A percentile compares a stretch with the other conserved stretches of the same genome.
phyloP scores from a whole-genome alignment of 2,888 invertebrate species.

The Drosophila heteroneura region DNA sequence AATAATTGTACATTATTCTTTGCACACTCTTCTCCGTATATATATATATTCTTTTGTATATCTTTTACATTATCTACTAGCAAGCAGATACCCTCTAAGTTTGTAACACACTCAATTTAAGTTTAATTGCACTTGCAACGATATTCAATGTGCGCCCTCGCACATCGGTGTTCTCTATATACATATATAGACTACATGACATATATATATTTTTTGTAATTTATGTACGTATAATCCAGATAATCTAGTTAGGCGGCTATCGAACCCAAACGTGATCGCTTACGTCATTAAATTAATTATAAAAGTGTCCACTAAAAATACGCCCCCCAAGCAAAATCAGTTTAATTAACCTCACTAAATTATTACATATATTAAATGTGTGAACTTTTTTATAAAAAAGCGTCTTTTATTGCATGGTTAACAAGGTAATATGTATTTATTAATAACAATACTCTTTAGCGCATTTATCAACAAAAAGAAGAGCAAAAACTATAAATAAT shows the following conservation, averaged over 20 bases:
- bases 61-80: slow-evolving; percentile 39
- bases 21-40: slow-evolving; percentile 11
- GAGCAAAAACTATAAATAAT: not conserved
- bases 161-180: slow-evolving; percentile 34
- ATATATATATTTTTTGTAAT: slow-evolving; percentile 19
- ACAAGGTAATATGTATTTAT: not conserved
- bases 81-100: slow-evolving; percentile 15
- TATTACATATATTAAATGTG: slow-evolving; percentile 49
- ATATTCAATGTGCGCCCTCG: slow-evolving; percentile 27
- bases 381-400: slow-evolving; percentile 30
- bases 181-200: slow-evolving; percentile 15
- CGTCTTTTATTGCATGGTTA: not conserved
- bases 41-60: slow-evolving; percentile 38
- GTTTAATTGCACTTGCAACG: slow-evolving; percentile 17
- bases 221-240: slow-evolving; percentile 29
- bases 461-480: not conserved
- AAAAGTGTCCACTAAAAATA: slow-evolving; percentile 24
- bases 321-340: slow-evolving; percentile 21
- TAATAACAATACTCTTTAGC: not conserved
- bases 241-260: slow-evolving; percentile 42
- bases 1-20: slow-evolving; percentile 44
- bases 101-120: slow-evolving; percentile 25
- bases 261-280: slow-evolving; percentile 31
- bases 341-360: slow-evolving; percentile 46
- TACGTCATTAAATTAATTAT: slow-evolving; percentile 9